Evolutionary conservation across 2,888 invertebrate species (phyloP), one percentile per base, ranked within the genome.

Genomic region (Drepanosiphum platanoidis): DNA sequence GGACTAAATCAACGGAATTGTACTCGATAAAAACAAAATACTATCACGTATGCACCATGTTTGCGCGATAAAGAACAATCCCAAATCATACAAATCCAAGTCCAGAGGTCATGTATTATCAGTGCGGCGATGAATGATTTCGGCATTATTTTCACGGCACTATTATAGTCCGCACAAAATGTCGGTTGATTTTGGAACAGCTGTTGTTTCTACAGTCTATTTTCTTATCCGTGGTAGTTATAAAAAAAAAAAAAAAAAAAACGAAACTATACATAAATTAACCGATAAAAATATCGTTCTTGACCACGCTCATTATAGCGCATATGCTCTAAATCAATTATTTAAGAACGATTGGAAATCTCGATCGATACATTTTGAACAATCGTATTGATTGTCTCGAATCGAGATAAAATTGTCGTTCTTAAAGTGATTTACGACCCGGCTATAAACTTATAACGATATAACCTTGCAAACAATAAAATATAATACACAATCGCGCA

Each of bases 101-200:
- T 84, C n/a, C 58, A 77, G 58, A 84, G 84, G 84, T 84, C 68
- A 64, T 30, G 13, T 27, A n/a, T 78, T 66, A 36, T 68, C 46
- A 7, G 30, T 39, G 22, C 34, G 74, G 27, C 66, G 7, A 9
- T 7, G 11, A 68, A 68, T 52, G 46, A 75, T 84, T 84, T 84
- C 84, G 68, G 84, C 68, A 39, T 66, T n/a, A n/a, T n/a, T 84
- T 84, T 68, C 46, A n/a, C n/a, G n/a, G n/a, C n/a, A 75, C 61
- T 34, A 39, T 15, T n/a, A 27, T 1, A 18, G 42, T 82, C 71
- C 72, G 81, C 81, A 39, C 71, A 82, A 82, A 82, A 82, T 42
- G 4, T 74, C 58, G 30, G 30, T 81, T 58, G 18, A 39, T 61
- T 61, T 61, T 27, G 5, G 58, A 58, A 22, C n/a, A 1, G 27